A percentile compares a stretch with the other conserved stretches of the same genome.
These are phyloP conservation scores for Gonatopus flavifemur DNA, from an alignment of 1,140 invertebrate genomes.

Conservation along the genomic window DNA sequence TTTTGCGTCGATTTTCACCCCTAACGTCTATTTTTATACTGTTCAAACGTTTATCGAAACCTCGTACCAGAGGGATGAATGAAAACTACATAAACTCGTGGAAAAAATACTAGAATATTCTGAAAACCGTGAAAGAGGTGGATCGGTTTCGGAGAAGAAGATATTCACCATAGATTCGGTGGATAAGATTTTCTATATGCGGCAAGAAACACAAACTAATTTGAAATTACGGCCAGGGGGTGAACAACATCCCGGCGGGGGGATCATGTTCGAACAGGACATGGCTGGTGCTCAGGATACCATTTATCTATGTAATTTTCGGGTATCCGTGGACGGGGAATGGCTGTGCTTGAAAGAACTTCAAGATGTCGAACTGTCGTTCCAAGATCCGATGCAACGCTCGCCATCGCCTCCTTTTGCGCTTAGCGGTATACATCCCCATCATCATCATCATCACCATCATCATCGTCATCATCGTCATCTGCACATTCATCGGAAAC, in stretches of 20 bases:
- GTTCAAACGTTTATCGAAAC: no score
- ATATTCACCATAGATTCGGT: no score
- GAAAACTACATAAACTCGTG: no score
- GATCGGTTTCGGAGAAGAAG: no score
- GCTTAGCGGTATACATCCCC: conserved; percentile 47
- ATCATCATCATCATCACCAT: conserved; percentile 25
- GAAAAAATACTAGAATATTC: no score
- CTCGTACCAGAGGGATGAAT: no score
- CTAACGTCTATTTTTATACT: no score
- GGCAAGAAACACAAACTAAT: conserved; percentile 46
- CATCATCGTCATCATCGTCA: conserved; percentile 19
- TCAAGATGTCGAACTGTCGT: conserved; percentile 80
- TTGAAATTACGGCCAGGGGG: conserved; percentile 48
- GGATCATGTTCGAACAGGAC: conserved; percentile 63
- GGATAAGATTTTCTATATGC: no score
- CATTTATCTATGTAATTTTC: conserved; percentile 95
- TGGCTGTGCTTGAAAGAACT: conserved; percentile 96
- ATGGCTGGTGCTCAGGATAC: conserved; percentile 90
- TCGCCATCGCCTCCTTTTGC: conserved; percentile 59
- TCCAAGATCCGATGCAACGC: conserved; percentile 68
- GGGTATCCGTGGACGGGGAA: conserved; percentile 94
- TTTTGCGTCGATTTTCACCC: no score
- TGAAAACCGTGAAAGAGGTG: no score
- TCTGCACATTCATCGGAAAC: conserved; percentile 25
- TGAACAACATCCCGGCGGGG: conserved; percentile 47